Evolutionary conservation across 2,888 invertebrate genomes (phyloP), one percentile per base, ranked within the genome.

Genomic region (Macaria notata): DNA sequence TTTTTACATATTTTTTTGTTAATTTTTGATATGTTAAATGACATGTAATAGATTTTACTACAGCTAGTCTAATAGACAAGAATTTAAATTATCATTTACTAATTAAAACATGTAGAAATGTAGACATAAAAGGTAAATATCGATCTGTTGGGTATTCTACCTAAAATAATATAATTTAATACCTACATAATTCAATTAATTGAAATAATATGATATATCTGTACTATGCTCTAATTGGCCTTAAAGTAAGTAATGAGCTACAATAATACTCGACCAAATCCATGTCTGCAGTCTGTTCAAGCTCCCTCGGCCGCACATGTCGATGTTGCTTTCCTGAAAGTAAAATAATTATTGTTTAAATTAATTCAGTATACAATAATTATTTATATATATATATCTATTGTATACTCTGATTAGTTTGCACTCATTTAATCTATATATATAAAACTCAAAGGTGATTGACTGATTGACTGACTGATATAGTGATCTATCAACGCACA

Each of bases 301-400:
- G 46, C 82, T 86, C 52, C 87, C 87, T 9, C 92, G 86, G 45
- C 94, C 94, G 68, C 94, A 95, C 83, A 94, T 92, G 72, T 94
- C 94, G 57, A 94, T 94, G 72, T 93, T 92, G 79, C 94, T 94
- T 72, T 95, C 94, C 94, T 93, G 84, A 52, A 61, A 63, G 64
- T 54, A 59, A 46, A n/a, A 56, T 29, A 7, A 29, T 29, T 19
- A 44, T 19, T 19, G 19, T 19, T 19, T 19, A 19, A 19, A 19
- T 19, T 19, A 1, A 19, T 19, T 19, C 19, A 19, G 19, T 19
- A 19, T 19, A 1, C 19, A 19, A 19, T 19, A 19, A 19, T 1
- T 19, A 19, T 19, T 19, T 1, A 19, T 19, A 19, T 19, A 1
- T 19, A 19, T 19, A 1, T 19, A 19, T 19, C 2, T 19, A 19